Conservation (phyloP, 2,888 invertebrate species). For the Drosophila neotestacea region DNA sequence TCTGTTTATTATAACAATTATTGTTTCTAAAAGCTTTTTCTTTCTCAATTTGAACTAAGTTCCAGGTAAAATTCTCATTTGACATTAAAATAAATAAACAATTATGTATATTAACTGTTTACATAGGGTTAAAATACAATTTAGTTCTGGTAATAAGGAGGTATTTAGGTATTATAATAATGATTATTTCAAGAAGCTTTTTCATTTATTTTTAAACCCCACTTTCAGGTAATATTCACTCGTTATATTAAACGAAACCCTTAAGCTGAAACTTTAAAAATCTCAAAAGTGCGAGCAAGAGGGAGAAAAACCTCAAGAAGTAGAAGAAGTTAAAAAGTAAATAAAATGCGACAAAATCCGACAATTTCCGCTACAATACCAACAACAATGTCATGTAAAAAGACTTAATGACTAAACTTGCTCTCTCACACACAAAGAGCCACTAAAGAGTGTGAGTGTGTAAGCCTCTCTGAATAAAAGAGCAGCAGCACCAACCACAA, state of each 20-base stretch:
- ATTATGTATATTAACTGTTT: conserved; percentile 10
- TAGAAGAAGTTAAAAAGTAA: conserved; percentile 13
- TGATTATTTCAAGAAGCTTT: conserved; percentile 2
- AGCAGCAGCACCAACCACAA: conserved; percentile 24
- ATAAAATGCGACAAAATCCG: conserved; percentile 47
- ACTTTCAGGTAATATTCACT: not conserved
- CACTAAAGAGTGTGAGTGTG: not conserved
- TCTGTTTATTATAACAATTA: too few relatives aligned
- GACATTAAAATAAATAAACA: not conserved
- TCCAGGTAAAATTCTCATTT: too few relatives aligned
- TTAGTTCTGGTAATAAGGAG: too few relatives aligned
- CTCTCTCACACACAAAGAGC: conserved; percentile 29
- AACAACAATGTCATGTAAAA: conserved; percentile 35
- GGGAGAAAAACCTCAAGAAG: conserved; percentile 1
- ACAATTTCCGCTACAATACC: conserved; percentile 67
- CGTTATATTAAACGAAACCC: not conserved
- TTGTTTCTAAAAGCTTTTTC: too few relatives aligned
- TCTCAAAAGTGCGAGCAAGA: conserved; percentile 1
- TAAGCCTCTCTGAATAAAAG: conserved; percentile 29
- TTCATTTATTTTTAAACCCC: not conserved
- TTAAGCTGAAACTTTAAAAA: conserved; percentile 11
- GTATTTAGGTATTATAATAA: not conserved
- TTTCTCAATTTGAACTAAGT: too few relatives aligned
- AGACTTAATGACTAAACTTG: conserved; percentile 57
- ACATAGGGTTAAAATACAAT: not conserved